These are phyloP conservation scores for Nixonia krombeini DNA, from an alignment of 1,140 invertebrate genomes.

Conservation along the genomic window DNA sequence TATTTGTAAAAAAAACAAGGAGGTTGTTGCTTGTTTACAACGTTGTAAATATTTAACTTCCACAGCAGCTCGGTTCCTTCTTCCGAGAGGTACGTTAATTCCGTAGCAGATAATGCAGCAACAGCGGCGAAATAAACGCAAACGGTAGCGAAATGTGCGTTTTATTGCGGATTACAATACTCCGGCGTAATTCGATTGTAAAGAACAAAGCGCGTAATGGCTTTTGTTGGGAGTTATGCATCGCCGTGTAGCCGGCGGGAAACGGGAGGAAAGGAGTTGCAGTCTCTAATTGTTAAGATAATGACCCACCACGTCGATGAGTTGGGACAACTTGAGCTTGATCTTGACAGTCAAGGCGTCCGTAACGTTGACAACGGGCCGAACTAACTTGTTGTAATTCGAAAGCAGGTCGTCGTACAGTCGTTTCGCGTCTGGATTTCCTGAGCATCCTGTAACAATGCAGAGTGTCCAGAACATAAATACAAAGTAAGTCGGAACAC, in stretches of 20 bases:
- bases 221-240: constrained; percentile 23
- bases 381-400: constrained; percentile 95
- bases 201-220: constrained; percentile 30
- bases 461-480: not conserved
- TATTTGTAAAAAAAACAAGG: not conserved
- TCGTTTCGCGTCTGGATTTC: constrained; percentile 91
- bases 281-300: constrained; percentile 15
- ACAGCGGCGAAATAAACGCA: no score
- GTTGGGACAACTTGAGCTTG: constrained; percentile 93
- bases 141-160: no score
- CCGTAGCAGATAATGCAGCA: no score
- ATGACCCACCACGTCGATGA: constrained; percentile 92
- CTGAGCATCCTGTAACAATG: constrained; percentile 77
- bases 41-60: no score
- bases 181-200: not conserved
- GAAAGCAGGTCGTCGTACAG: constrained; percentile 92
- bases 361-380: constrained; percentile 92
- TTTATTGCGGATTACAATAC: no score
- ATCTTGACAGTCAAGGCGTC: constrained; percentile 94
- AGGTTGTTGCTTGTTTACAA: no score
- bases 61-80: no score
- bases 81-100: no score
- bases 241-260: not conserved
- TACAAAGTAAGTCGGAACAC: no score
- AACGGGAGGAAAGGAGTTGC: constrained; percentile 22